phyloP scores from a whole-genome alignment of 2,888 invertebrate species.

The Amphipoea oculea region DNA sequence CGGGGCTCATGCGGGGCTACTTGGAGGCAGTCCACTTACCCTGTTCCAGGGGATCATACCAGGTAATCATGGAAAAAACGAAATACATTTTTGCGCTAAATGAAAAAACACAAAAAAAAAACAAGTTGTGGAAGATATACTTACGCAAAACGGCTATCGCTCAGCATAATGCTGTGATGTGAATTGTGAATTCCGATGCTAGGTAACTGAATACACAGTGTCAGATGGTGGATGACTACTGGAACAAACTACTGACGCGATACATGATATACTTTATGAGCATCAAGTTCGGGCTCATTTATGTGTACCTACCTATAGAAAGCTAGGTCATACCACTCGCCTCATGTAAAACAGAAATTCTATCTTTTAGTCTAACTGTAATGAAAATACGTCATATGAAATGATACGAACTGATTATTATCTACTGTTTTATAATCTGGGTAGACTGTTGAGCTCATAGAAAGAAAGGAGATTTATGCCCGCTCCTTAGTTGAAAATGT shows the following conservation, averaged over 20 bases:
- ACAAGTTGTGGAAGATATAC: neutral
- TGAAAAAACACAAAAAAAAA: neutral
- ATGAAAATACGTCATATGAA: neutral
- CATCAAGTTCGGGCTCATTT: neutral
- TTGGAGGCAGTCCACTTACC: slow-evolving; percentile 92
- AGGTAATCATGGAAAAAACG: slow-evolving; percentile 85
- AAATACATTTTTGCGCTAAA: neutral
- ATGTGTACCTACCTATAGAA: no score
- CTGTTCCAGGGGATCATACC: slow-evolving; percentile 95
- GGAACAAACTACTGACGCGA: neutral
- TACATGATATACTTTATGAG: neutral
- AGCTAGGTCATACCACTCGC: neutral
- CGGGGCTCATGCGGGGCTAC: slow-evolving; percentile 86
- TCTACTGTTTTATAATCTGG: no score
- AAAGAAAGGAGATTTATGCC: no score
- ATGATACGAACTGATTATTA: neutral
- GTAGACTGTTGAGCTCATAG: no score
- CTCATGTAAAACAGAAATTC: neutral
- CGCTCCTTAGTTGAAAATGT: no score
- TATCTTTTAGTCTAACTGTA: neutral
- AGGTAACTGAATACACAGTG: neutral
- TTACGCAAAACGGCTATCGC: neutral
- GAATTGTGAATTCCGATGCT: neutral
- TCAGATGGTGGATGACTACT: neutral
- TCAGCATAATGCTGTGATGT: neutral